Conservation (phyloP, 2,113 vertebrate genomes). For the Kobus ellipsiprymnus region DNA sequence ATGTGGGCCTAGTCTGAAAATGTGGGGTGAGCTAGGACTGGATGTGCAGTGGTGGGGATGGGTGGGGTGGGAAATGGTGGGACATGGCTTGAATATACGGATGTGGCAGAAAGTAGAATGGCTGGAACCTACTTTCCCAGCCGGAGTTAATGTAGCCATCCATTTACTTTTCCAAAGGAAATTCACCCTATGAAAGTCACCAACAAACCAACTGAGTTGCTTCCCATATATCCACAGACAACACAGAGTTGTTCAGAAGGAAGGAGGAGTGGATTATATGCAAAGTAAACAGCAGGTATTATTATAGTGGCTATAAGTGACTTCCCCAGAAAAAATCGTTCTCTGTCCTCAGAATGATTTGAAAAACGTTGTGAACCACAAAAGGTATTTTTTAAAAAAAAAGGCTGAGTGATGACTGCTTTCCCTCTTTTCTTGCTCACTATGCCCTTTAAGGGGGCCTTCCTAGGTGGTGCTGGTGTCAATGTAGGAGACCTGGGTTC, state of each 20-base stretch:
- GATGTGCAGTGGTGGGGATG: neutral
- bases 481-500: neutral
- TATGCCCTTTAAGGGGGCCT: neutral
- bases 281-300: neutral
- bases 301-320: neutral
- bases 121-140: neutral
- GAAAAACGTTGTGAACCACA: neutral
- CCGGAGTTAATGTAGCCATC: neutral
- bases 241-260: neutral
- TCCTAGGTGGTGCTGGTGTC: neutral
- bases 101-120: neutral
- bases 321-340: neutral
- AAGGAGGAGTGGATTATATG: neutral
- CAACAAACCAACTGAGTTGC: neutral
- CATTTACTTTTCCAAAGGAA: constrained; percentile 10
- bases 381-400: neutral
- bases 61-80: neutral
- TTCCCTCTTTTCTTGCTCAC: neutral
- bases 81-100: neutral
- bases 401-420: neutral
- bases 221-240: neutral
- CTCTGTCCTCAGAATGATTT: neutral
- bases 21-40: neutral
- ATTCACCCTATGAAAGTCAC: neutral
- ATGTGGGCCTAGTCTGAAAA: neutral